Percentiles rank a stretch among this genome's conserved stretches.
Evolutionary conservation across 2,797 vertebrate species (phyloP).

Genomic region (Hapalemur alaotrensis): DNA sequence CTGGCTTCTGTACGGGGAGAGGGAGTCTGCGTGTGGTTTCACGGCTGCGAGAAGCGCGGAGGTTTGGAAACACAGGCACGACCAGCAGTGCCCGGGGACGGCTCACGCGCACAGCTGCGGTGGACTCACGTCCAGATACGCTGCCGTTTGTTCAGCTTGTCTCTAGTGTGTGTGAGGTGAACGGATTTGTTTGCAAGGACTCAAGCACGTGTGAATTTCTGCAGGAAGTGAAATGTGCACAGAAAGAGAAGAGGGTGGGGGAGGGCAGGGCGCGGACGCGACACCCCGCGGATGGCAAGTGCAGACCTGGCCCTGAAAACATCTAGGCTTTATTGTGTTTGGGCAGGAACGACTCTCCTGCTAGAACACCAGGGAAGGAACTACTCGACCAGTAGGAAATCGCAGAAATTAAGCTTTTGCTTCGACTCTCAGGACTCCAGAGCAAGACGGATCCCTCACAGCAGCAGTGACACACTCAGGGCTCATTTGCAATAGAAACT

Average conservation of each 20-base stretch:
- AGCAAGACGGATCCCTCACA: constrained; percentile 13
- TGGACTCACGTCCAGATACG: constrained; percentile 69
- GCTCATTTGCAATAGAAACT: neutral
- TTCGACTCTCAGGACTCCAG: constrained; percentile 1
- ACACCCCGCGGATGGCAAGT: constrained; percentile 67
- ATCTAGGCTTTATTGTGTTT: constrained; percentile 64
- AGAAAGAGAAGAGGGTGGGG: constrained; percentile 1
- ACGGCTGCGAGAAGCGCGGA: constrained; percentile 74
- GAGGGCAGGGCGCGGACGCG: accelerated
- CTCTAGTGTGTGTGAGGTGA: constrained; percentile 70
- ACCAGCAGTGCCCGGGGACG: constrained; percentile 68
- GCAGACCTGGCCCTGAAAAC: constrained; percentile 64
- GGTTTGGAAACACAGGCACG: constrained; percentile 64
- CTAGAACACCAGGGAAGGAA: constrained; percentile 59
- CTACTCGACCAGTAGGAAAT: neutral
- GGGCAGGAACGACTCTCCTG: constrained; percentile 66
- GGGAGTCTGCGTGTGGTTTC: constrained; percentile 64
- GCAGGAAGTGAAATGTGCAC: constrained; percentile 63
- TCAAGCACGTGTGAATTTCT: neutral
- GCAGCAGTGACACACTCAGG: constrained; percentile 53
- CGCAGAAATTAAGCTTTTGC: neutral
- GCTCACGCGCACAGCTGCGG: constrained; percentile 63
- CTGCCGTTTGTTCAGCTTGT: constrained; percentile 69
- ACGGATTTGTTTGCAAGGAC: constrained; percentile 58
- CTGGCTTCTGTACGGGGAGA: neutral